Evolutionary conservation across 2,888 invertebrate genomes (phyloP).

Genomic region (Chymomyza caudatula): DNA sequence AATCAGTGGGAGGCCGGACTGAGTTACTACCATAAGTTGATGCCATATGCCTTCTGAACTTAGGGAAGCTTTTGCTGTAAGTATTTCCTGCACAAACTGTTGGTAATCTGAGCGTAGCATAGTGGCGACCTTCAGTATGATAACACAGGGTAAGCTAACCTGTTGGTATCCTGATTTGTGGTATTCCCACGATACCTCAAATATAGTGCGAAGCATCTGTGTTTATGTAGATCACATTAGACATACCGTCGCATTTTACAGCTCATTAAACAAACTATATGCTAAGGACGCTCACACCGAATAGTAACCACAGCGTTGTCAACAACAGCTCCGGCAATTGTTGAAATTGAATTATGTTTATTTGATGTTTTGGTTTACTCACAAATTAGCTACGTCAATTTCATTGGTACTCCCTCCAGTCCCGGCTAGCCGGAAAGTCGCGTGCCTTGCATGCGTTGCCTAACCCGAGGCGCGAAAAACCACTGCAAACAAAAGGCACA

Average conservation of each 20-base stretch:
- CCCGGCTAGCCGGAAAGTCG: constrained; percentile 53
- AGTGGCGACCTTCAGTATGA: constrained; percentile 25
- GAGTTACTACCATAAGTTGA: not conserved
- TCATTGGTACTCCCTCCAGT: constrained; percentile 35
- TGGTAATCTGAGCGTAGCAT: constrained; percentile 53
- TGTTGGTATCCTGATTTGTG: constrained; percentile 13
- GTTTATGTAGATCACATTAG: constrained; percentile 30
- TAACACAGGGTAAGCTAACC: not conserved
- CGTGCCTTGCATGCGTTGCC: constrained; percentile 59
- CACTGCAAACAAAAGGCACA: constrained; percentile 61
- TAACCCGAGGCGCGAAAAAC: constrained; percentile 77
- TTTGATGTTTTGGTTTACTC: constrained; percentile 72
- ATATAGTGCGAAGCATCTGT: constrained; percentile 19
- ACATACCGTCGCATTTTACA: constrained; percentile 44
- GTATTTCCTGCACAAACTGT: constrained; percentile 27
- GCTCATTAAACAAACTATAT: constrained; percentile 49
- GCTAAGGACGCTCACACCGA: constrained; percentile 41
- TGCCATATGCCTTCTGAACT: constrained; percentile 33
- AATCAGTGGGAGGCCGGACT: constrained; percentile 8
- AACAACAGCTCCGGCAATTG: constrained; percentile 62
- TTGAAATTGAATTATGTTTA: constrained; percentile 77
- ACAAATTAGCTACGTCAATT: constrained; percentile 77
- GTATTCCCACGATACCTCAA: constrained; percentile 53
- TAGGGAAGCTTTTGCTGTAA: not conserved
- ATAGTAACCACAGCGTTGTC: constrained; percentile 43